These are phyloP conservation scores for Chlamydotis undulata DNA, from an alignment of 2,113 vertebrate species.

Conservation along the genomic window DNA sequence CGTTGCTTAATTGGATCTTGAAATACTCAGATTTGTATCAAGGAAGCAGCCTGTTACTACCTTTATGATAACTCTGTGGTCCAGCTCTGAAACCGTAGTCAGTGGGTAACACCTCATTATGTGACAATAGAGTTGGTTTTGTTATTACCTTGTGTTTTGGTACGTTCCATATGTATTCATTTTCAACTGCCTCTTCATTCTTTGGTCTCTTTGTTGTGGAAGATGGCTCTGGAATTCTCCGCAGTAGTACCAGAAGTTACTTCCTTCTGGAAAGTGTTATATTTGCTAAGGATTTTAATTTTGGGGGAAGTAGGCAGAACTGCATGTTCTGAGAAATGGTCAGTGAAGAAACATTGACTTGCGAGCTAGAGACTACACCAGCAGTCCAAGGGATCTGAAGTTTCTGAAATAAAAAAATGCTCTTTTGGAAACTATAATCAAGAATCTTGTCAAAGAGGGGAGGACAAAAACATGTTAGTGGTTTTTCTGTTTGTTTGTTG, in stretches of 20 bases:
- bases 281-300: not conserved
- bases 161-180: not conserved
- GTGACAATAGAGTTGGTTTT: not conserved
- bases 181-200: not conserved
- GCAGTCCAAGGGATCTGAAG: not conserved
- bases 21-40: not conserved
- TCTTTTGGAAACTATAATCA: not conserved
- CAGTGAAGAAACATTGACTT: not conserved
- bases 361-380: not conserved
- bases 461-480: not conserved
- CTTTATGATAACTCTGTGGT: not conserved
- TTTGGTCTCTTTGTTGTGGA: not conserved
- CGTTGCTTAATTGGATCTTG: not conserved
- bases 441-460: not conserved
- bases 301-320: rapidly evolving
- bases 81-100: not conserved
- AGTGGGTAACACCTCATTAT: not conserved
- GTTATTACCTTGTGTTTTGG: not conserved
- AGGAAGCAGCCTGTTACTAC: not conserved
- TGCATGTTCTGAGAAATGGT: not conserved
- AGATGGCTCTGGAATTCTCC: not conserved
- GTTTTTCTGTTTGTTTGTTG: too few relatives aligned
- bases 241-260: not conserved
- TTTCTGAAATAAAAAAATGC: not conserved
- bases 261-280: not conserved